Conservation (phyloP, 2,888 invertebrate genomes). For the Tetragnatha montana region DNA sequence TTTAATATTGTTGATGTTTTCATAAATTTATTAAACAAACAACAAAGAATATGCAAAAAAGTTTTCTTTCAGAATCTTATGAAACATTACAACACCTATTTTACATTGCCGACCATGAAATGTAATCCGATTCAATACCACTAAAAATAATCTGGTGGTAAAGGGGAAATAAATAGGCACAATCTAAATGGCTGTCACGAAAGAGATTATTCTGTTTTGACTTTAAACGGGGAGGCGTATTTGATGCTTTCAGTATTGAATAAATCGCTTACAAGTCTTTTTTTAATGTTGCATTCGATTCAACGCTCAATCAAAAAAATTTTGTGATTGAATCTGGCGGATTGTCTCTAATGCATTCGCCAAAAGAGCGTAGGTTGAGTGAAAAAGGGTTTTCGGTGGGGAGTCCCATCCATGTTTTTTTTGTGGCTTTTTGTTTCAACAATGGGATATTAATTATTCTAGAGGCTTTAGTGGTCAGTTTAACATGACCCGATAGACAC, state of each 20-base stretch:
- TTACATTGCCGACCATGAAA: no score
- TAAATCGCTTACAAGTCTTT: neutral
- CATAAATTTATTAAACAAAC: no score
- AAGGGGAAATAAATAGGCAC: constrained; percentile 6
- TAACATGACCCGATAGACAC: neutral
- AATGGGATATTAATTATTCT: neutral
- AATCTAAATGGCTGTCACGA: constrained; percentile 10
- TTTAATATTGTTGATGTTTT: no score
- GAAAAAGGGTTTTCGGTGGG: neutral
- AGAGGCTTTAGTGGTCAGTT: neutral
- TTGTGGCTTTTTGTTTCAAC: neutral
- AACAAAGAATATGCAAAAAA: no score
- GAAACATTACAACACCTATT: no score
- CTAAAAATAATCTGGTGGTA: neutral
- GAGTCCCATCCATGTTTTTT: neutral
- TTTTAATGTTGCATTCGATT: neutral
- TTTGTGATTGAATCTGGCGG: neutral
- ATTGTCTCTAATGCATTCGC: neutral
- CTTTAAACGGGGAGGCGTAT: constrained; percentile 2
- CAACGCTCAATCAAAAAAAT: neutral
- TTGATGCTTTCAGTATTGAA: neutral
- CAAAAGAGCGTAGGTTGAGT: neutral
- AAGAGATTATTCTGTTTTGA: neutral
- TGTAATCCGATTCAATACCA: no score
- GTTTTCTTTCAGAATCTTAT: no score